phyloP scores from a whole-genome alignment of 1,140 invertebrate genomes.

The Orius insidiosus region DNA sequence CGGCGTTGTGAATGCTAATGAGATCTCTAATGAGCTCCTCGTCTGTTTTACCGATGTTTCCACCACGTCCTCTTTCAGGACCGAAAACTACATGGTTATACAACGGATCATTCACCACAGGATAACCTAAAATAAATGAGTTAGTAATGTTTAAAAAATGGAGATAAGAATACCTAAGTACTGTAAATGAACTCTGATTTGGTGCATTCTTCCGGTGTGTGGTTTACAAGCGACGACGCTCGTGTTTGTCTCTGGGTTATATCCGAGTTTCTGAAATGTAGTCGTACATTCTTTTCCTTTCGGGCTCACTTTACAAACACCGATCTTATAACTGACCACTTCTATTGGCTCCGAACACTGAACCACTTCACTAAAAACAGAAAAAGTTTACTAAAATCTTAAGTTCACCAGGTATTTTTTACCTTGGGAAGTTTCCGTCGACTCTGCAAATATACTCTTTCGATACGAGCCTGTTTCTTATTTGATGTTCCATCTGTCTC shows the following conservation, averaged over 20 bases:
- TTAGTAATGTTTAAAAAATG: neutral
- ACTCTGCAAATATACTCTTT: slow-evolving; percentile 97
- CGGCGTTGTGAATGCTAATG: slow-evolving; percentile 79
- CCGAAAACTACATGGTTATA: slow-evolving; percentile 90
- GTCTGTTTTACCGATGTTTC: slow-evolving; percentile 76
- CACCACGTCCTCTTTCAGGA: slow-evolving; percentile 77
- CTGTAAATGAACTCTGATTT: slow-evolving; percentile 96
- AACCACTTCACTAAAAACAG: slow-evolving; percentile 48
- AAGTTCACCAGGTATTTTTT: slow-evolving; percentile 14
- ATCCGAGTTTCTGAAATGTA: slow-evolving; percentile 72
- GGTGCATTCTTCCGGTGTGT: slow-evolving; percentile 92
- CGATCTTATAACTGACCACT: slow-evolving; percentile 87
- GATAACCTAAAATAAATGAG: slow-evolving; percentile 54
- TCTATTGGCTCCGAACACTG: slow-evolving; percentile 83
- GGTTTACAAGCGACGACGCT: slow-evolving; percentile 88
- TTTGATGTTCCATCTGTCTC: slow-evolving; percentile 83
- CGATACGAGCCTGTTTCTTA: slow-evolving; percentile 69
- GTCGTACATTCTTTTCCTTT: slow-evolving; percentile 84
- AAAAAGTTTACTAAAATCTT: too few species aligned
- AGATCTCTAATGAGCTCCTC: slow-evolving; percentile 79
- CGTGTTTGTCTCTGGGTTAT: slow-evolving; percentile 54
- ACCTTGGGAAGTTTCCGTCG: slow-evolving; percentile 81
- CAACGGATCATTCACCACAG: slow-evolving; percentile 90
- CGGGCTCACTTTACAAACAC: slow-evolving; percentile 78
- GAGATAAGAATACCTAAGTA: slow-evolving; percentile 44